Conservation (phyloP, 2,888 invertebrate species). For the Andrena camellia region DNA sequence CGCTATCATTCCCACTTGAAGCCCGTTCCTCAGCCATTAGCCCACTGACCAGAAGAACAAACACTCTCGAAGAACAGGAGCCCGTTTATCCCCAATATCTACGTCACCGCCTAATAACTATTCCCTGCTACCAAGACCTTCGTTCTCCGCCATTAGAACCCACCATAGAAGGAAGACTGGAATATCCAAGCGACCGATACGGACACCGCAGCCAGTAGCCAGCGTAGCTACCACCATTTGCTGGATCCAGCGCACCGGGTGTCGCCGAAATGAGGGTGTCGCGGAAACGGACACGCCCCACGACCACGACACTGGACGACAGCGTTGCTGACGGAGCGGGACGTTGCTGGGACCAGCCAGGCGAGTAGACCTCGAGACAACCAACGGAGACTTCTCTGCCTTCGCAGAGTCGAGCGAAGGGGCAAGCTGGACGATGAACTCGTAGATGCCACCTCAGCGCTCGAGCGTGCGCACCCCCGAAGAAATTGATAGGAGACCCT, state of each 20-base stretch:
- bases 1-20: too few relatives aligned
- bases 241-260: not conserved
- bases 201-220: too few relatives aligned
- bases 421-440: constrained; percentile 1
- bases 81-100: too few relatives aligned
- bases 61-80: too few relatives aligned
- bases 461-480: not conserved
- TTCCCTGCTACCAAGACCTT: too few relatives aligned
- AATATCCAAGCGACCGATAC: too few relatives aligned
- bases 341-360: constrained; percentile 50
- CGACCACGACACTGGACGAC: constrained; percentile 31
- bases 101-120: too few relatives aligned
- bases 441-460: not conserved
- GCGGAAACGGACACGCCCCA: constrained; percentile 55
- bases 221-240: too few relatives aligned
- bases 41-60: too few relatives aligned
- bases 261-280: constrained; percentile 59
- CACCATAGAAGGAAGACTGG: too few relatives aligned
- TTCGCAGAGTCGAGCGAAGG: constrained; percentile 24
- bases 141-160: too few relatives aligned
- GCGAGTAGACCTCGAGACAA: constrained; percentile 46
- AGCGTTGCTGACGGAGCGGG: constrained; percentile 29
- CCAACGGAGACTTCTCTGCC: constrained; percentile 24
- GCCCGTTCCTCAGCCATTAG: too few relatives aligned
- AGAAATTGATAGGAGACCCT: not conserved